Conservation (phyloP, 2,113 vertebrate genomes). For the Passerina amoena region DNA sequence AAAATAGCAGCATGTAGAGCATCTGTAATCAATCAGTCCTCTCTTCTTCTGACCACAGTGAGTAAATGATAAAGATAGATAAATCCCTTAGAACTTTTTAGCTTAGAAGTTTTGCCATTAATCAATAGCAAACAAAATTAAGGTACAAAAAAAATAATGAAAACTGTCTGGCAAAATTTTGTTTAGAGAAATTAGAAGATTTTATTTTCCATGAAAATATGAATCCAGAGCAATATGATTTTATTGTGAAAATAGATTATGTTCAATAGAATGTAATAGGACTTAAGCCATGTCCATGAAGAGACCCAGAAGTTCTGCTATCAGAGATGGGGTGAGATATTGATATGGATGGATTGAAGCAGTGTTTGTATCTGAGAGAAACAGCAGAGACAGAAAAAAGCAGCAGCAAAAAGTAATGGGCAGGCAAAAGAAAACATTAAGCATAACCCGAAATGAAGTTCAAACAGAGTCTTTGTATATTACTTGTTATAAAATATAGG, state of each 20-base stretch:
- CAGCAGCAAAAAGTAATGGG: neutral
- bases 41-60: neutral
- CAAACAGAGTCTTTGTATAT: neutral
- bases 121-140: neutral
- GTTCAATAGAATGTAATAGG: neutral
- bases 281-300: neutral
- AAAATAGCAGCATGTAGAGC: neutral
- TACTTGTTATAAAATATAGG: neutral
- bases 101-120: neutral
- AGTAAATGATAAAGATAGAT: neutral
- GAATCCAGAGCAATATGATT: neutral
- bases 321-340: neutral
- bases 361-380: neutral
- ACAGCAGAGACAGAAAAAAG: neutral
- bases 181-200: neutral
- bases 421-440: neutral
- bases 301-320: neutral
- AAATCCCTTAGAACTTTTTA: neutral
- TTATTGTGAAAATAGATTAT: neutral
- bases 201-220: neutral
- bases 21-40: neutral
- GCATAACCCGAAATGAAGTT: neutral
- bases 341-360: accelerated
- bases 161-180: neutral
- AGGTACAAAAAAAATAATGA: neutral